These are phyloP conservation scores for Eutolmus rufibarbis DNA, from an alignment of 2,888 invertebrate genomes.

Conservation along the genomic window DNA sequence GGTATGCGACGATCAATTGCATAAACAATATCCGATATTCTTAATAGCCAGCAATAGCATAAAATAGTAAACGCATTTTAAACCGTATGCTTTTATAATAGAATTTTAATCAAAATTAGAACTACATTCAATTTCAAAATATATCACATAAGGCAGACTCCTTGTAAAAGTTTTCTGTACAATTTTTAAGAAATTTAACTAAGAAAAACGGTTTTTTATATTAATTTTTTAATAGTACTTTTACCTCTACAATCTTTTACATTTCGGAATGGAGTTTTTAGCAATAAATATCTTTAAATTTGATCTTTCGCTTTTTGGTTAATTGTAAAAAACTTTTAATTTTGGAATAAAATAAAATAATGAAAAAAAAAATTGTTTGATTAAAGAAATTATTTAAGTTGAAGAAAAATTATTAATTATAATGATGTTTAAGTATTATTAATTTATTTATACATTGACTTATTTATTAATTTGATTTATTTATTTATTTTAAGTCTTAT, in stretches of 20 bases:
- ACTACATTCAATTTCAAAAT: not conserved
- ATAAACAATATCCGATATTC: not conserved
- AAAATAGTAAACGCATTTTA: not conserved
- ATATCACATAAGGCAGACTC: not conserved
- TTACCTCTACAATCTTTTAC: not conserved
- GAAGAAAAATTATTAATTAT: no score
- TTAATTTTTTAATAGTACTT: not conserved
- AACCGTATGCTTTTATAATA: not conserved
- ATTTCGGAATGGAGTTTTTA: not conserved
- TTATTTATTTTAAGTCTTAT: not conserved
- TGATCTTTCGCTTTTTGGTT: not conserved
- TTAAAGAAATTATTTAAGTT: not conserved
- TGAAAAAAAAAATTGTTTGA: not conserved
- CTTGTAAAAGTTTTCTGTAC: not conserved
- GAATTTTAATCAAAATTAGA: not conserved
- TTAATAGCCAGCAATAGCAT: not conserved
- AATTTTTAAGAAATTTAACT: not conserved
- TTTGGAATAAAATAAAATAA: not conserved
- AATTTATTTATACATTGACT: not conserved
- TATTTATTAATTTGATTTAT: no score
- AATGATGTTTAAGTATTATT: not conserved
- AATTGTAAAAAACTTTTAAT: not conserved
- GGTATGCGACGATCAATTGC: not conserved
- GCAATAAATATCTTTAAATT: not conserved
- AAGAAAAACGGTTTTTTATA: not conserved